phyloP scores from a whole-genome alignment of 2,888 invertebrate species.

The Priocnemis perturbator region DNA sequence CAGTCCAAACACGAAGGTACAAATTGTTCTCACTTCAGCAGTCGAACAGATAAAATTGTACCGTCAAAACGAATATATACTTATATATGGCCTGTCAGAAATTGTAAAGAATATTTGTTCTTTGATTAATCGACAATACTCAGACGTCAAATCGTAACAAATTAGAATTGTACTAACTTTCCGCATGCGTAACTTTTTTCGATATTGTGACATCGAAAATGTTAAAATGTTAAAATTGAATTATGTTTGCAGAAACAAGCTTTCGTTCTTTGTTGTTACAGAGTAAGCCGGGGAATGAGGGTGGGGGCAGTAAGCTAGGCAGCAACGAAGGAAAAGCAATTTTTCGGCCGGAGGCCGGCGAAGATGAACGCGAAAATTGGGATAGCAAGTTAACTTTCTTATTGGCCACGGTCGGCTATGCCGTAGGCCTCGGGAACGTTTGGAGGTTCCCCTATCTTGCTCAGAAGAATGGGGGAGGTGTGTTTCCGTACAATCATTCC shows the following conservation, averaged over 20 bases:
- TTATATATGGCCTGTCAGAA: too few relatives aligned
- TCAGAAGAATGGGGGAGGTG: constrained; percentile 94
- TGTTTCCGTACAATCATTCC: constrained; percentile 33
- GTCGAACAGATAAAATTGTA: not conserved
- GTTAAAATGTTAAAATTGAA: too few relatives aligned
- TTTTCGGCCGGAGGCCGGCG: constrained; percentile 83
- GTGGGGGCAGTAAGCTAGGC: constrained; percentile 78
- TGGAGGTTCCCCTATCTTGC: constrained; percentile 97
- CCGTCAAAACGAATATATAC: too few relatives aligned
- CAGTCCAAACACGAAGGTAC: constrained; percentile 76
- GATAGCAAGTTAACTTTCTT: constrained; percentile 95
- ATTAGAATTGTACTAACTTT: not conserved
- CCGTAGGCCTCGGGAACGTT: constrained; percentile 95
- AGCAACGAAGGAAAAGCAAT: constrained; percentile 81
- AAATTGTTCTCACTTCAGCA: not conserved
- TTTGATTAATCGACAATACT: not conserved
- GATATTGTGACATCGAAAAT: not conserved
- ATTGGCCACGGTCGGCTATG: constrained; percentile 95
- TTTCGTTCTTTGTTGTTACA: constrained; percentile 12
- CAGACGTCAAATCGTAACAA: not conserved
- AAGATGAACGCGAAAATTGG: constrained; percentile 91
- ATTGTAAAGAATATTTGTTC: too few relatives aligned
- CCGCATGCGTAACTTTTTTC: not conserved
- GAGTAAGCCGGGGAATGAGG: constrained; percentile 56
- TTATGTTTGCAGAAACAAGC: not conserved